Conservation (phyloP, 2,888 invertebrate genomes). For the Ditylenchus weischeri region DNA sequence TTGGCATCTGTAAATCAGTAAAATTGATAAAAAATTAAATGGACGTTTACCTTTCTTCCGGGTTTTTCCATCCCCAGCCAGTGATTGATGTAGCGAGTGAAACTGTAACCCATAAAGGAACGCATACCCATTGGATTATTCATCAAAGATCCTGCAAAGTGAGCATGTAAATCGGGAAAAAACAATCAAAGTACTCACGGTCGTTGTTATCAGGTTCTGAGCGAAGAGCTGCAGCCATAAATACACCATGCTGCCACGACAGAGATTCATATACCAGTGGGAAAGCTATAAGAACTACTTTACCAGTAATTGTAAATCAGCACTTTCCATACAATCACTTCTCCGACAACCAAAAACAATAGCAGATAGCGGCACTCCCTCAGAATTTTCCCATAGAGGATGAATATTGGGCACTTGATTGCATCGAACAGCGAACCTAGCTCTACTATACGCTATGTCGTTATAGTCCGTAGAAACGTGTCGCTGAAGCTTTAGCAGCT, state of each 20-base stretch:
- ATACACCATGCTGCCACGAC: slow-evolving; percentile 61
- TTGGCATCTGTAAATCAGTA: slow-evolving; percentile 26
- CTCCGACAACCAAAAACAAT: slow-evolving; percentile 90
- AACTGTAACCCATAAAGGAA: slow-evolving; percentile 97
- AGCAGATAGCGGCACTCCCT: slow-evolving; percentile 90
- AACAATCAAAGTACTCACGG: slow-evolving; percentile 62
- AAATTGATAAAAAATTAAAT: neutral
- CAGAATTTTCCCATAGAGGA: slow-evolving; percentile 75
- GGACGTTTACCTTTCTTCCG: slow-evolving; percentile 60
- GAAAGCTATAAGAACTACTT: slow-evolving; percentile 67
- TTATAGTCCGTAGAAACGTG: slow-evolving; percentile 64
- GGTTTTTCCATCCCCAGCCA: slow-evolving; percentile 81
- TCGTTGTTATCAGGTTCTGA: slow-evolving; percentile 73
- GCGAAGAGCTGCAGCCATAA: slow-evolving; percentile 86
- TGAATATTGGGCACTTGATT: slow-evolving; percentile 88
- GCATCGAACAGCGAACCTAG: neutral
- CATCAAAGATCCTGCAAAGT: slow-evolving; percentile 42
- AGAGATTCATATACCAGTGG: slow-evolving; percentile 57
- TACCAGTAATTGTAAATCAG: slow-evolving; percentile 73
- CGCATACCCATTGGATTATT: slow-evolving; percentile 98
- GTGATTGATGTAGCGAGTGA: slow-evolving; percentile 85
- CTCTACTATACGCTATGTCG: neutral
- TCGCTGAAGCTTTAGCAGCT: too few relatives aligned
- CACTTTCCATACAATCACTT: slow-evolving; percentile 76
- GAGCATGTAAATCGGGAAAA: too few relatives aligned